These are phyloP conservation scores for Rhodinocichla rosea DNA, from an alignment of 2,113 vertebrate genomes.

Conservation along the genomic window DNA sequence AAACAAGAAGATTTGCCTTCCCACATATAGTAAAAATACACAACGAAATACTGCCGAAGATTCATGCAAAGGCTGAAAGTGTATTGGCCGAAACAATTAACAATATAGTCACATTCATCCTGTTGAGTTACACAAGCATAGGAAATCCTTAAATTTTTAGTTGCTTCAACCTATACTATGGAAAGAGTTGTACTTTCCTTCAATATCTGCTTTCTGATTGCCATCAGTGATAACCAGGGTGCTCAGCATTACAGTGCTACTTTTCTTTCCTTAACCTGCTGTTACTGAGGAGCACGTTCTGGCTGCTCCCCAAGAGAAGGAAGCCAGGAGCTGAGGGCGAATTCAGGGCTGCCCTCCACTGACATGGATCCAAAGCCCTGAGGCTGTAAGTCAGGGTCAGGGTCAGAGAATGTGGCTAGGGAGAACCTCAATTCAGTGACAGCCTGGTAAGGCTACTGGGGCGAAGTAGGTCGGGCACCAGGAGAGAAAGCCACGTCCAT, in stretches of 20 bases:
- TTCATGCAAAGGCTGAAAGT: background rate
- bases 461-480: background rate
- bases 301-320: rapidly evolving
- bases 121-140: background rate
- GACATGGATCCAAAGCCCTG: background rate
- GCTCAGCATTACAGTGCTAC: background rate
- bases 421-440: rapidly evolving
- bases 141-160: background rate
- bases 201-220: background rate
- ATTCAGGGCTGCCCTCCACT: background rate
- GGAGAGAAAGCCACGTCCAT: rapidly evolving
- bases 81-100: background rate
- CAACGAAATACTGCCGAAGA: background rate
- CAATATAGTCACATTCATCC: background rate
- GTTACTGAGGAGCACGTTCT: background rate
- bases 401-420: background rate
- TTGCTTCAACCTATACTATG: background rate
- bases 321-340: background rate
- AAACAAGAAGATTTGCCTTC: background rate
- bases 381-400: background rate
- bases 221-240: background rate
- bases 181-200: background rate
- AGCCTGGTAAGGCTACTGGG: background rate
- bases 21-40: background rate
- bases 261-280: background rate